Conservation (phyloP, 2,888 invertebrate species). For the Nasonovia ribisnigri region DNA sequence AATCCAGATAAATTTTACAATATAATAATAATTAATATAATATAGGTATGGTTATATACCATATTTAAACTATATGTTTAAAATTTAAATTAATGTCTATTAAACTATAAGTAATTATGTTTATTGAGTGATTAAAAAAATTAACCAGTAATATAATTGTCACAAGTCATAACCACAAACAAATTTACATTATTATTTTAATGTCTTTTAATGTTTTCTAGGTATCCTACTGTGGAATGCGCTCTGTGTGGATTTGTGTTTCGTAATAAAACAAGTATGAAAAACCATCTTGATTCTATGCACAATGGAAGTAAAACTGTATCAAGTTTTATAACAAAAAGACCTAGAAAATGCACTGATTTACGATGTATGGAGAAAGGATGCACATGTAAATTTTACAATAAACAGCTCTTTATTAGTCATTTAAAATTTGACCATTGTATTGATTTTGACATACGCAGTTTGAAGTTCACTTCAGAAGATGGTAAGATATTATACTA, state of each 20-base stretch:
- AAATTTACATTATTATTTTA: conserved; percentile 32
- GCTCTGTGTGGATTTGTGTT: conserved; percentile 60
- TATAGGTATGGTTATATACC: too few relatives aligned
- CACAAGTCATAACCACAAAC: neutral
- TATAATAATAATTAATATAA: neutral
- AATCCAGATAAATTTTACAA: neutral
- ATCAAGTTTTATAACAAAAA: conserved; percentile 28
- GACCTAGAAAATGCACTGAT: conserved; percentile 45
- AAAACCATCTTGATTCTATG: conserved; percentile 58
- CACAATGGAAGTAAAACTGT: conserved; percentile 31
- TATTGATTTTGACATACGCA: conserved; percentile 58
- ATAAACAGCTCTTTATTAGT: conserved; percentile 59
- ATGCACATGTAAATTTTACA: conserved; percentile 58
- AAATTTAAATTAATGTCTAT: neutral
- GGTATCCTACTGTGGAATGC: conserved; percentile 54
- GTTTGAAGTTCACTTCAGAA: conserved; percentile 33
- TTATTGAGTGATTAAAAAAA: neutral
- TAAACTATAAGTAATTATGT: neutral
- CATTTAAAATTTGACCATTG: conserved; percentile 64
- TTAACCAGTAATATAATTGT: neutral
- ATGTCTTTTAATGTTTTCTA: conserved; percentile 19
- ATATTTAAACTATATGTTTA: too few relatives aligned
- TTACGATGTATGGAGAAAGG: conserved; percentile 53
- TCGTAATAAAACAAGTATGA: conserved; percentile 59
- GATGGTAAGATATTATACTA: conserved; percentile 37